Evolutionary conservation across 2,113 vertebrate genomes (phyloP), one percentile per base, ranked within the genome.

Genomic region (Nestor notabilis): DNA sequence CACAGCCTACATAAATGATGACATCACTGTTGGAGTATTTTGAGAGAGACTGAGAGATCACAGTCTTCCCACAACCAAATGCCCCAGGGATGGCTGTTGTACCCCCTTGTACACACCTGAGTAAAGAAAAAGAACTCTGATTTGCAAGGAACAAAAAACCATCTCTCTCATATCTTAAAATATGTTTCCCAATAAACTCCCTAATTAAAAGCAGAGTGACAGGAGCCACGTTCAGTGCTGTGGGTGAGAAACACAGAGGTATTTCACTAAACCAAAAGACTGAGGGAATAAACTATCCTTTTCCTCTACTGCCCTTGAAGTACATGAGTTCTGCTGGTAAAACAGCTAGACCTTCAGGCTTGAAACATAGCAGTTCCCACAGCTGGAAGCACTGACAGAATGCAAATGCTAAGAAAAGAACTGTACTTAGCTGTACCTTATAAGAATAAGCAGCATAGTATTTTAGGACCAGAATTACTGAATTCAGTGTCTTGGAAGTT

Each of bases 11-110:
- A 24, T 99, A 99, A 96, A 99, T 97, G 97, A 99, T 99, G 90
- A 99, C 99, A 46, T 99, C 99, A 63, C 99, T 99, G 98, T 99
- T 99, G 97, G 99, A 99, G 97, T 99, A 99, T 89, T 99, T 99
- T 75, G 99, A 99, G 46, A 99, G 98, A 86, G 99, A 99, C 97
- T 99, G 99, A 4, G 99, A 99, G 96, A 99, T 99, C 94, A 99
- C 99, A 5, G 99, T 99, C 97, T 99, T 99, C 80, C 99, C 99
- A 94, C 99, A 99, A 44, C 99, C 99, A 18, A 99, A 99, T 31
- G 99, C 99, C 72, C 99, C 99, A 0, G 99, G 99, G 97, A 99
- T 99, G 25, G 99, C 99, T 44, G 99, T 99, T 77, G 99, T 99
- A 77, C 99, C 99, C 81, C 99, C 99, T 96, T 99, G 99, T n/a